Percentiles rank a stretch among this genome's conserved stretches.
Conservation (phyloP, 2,113 vertebrate genomes). For the Holacanthus passer region DNA sequence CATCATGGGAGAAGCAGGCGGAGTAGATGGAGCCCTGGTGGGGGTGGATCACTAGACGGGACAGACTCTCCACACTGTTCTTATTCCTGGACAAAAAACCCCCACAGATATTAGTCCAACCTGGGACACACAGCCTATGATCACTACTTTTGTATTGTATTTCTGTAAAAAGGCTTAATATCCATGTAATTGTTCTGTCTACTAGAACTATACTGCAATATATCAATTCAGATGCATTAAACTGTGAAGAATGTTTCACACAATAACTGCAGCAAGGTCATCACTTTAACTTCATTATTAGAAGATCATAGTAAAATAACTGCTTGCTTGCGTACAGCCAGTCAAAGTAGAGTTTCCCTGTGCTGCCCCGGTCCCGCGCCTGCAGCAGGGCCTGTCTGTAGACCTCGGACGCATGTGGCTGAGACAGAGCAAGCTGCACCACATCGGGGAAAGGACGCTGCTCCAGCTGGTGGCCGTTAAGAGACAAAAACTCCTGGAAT, state of each 20-base stretch:
- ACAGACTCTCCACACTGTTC: constrained; percentile 88
- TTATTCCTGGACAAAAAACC: constrained; percentile 87
- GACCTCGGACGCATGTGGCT: constrained; percentile 90
- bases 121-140: neutral
- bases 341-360: constrained; percentile 90
- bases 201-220: neutral
- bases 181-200: neutral
- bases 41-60: constrained; percentile 92
- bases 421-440: constrained; percentile 93
- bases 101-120: neutral
- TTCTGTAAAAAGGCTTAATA: neutral
- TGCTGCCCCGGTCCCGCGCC: constrained; percentile 83
- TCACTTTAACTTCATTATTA: neutral
- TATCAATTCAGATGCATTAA: neutral
- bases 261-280: neutral
- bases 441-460: constrained; percentile 93
- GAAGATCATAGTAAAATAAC: neutral
- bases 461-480: constrained; percentile 94
- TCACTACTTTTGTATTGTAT: neutral
- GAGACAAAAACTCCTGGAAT: constrained; percentile 97
- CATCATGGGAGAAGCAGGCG: constrained; percentile 93
- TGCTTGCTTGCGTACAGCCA: constrained; percentile 88
- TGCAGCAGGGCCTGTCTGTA: constrained; percentile 89
- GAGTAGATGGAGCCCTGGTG: constrained; percentile 93
- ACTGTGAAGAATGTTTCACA: neutral